Conservation (phyloP, 30 jellyfish, hydroid and myxozoan genomes). For the Cassiopea andromeda region DNA sequence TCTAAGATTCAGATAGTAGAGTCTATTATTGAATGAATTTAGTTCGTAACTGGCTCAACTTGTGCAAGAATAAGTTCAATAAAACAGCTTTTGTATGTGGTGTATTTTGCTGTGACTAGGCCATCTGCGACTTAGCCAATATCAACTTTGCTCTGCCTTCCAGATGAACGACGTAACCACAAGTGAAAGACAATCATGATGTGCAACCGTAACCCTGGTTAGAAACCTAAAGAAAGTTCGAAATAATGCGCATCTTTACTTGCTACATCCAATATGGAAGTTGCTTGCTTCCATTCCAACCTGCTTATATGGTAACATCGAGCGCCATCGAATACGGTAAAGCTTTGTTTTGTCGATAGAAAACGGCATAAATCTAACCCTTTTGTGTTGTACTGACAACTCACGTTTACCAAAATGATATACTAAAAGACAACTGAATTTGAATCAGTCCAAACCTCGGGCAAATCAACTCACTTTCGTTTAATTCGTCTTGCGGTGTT, state of each 20-base stretch:
- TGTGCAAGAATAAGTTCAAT: background rate
- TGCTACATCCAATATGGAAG: background rate
- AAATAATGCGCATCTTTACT: slow-evolving; percentile 1
- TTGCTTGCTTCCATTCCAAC: slow-evolving; percentile 5
- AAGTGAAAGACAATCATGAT: background rate
- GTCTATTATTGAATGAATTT: background rate
- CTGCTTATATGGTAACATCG: background rate
- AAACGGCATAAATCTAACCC: background rate
- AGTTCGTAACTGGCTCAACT: slow-evolving; percentile 1
- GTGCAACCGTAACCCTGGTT: background rate
- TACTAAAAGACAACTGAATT: slow-evolving; percentile 23
- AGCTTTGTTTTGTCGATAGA: background rate
- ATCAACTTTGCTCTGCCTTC: background rate
- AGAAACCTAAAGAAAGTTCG: slow-evolving; percentile 7
- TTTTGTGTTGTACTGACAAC: background rate
- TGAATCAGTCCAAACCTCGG: slow-evolving; percentile 66
- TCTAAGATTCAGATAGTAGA: background rate
- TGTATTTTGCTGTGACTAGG: background rate
- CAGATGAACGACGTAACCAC: background rate
- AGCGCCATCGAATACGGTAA: background rate
- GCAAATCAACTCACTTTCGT: slow-evolving; percentile 68
- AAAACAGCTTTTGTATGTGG: background rate
- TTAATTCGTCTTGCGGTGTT: slow-evolving; percentile 73
- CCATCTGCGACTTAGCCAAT: slow-evolving; percentile 8
- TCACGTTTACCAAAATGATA: slow-evolving; percentile 22